A percentile compares a stretch with the other conserved stretches of the same genome.
Evolutionary conservation across 2,888 invertebrate genomes (phyloP).

Genomic region (Temnothorax ravouxi): DNA sequence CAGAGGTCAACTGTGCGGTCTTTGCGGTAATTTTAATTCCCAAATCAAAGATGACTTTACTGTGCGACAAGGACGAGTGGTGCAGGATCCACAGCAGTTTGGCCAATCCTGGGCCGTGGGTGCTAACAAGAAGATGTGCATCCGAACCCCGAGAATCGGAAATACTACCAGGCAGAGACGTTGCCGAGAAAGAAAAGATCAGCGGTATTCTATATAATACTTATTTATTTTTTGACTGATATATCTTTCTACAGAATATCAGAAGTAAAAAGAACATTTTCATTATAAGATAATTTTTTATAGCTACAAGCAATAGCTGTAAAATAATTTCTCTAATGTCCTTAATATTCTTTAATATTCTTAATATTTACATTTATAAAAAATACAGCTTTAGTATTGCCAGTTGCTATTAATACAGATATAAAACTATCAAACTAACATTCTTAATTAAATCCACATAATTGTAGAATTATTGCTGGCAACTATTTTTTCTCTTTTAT

Average conservation of each 20-base stretch:
- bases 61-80: slow-evolving; percentile 90
- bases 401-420: not conserved
- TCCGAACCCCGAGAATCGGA: slow-evolving; percentile 86
- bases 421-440: not conserved
- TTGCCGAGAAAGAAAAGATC: slow-evolving; percentile 84
- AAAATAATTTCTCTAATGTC: not conserved
- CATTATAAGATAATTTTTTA: not conserved
- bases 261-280: not conserved
- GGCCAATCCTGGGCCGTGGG: slow-evolving; percentile 97
- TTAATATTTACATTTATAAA: not conserved
- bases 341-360: not conserved
- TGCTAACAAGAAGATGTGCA: slow-evolving; percentile 91
- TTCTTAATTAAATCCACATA: not conserved
- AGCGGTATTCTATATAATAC: slow-evolving; percentile 77
- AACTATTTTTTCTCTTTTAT: not conserved
- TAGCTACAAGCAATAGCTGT: not conserved
- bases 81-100: slow-evolving; percentile 90
- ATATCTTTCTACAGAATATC: not conserved
- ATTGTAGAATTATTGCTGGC: not conserved
- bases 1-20: slow-evolving; percentile 93
- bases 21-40: slow-evolving; percentile 98
- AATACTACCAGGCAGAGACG: slow-evolving; percentile 84
- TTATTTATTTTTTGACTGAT: not conserved
- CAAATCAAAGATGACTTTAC: slow-evolving; percentile 94
- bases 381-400: not conserved